Base-by-base conservation (phyloP, 2,888 invertebrate genomes). In the Rhabditoides inermis region DNA sequence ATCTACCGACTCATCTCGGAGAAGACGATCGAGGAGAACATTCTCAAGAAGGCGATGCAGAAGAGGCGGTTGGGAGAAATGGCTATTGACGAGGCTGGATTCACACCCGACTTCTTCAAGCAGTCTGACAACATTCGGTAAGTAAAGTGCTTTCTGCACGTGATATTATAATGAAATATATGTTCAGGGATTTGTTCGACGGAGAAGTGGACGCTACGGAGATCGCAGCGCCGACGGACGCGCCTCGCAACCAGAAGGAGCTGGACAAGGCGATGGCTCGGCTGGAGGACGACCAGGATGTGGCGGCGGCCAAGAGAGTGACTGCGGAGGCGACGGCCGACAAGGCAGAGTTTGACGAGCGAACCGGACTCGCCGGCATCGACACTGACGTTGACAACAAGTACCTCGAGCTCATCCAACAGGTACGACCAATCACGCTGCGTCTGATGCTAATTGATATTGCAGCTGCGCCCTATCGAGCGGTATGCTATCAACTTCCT, bases 41-140 rank as follows among this genome's bases (percentile, higher is more conserved):
- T 98, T 72, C 80, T 98, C 73, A 92, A 91, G 80, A 99, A 98
- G 79, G 98, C 98, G 3, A 90, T 89, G 79, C 94, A 98, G 80
- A 98, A 99, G 79, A 84, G 92, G 60, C 82, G 90, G 77, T 84
- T 98, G 27, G 92, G 92, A 4, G 90, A 92, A 80, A 84, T 95
- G 76, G 94, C 98, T 45, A 98, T 99, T 76, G 98, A 98, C 80
- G 91, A 89, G 65, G 98, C 95, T 7, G 92, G 91, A 80, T 99
- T 98, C 78, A 98, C 94, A 27, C 91, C 95, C 15, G 88, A 90
- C 0, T 91, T 88, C 79, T 90, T 98, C 81, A 88, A 90, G 78
- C 60, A 69, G 45, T 47, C 65, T 10, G 68, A 70, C 52, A 75
- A 67, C 44, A 60, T 74, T 12, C 56, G 73, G 52, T 55, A 49